A percentile compares a stretch with the other conserved stretches of the same genome.
phyloP scores from a whole-genome alignment of 1,140 invertebrate genomes.

The Nixonia krombeini region DNA sequence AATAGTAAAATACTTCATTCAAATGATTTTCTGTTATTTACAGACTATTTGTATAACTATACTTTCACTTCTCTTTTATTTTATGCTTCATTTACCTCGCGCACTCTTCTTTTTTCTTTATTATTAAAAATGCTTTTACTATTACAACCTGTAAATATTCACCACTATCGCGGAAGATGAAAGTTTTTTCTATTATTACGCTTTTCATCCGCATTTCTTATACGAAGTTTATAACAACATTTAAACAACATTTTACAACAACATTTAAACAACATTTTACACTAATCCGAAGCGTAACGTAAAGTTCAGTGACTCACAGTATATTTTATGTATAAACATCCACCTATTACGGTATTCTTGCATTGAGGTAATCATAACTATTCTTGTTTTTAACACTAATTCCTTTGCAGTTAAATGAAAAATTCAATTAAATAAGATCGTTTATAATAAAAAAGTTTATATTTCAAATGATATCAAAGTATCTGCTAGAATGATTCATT shows the following conservation, averaged over 20 bases:
- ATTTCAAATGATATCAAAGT: background rate
- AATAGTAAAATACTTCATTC: too few species aligned
- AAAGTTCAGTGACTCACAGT: background rate
- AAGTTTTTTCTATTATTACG: too few species aligned
- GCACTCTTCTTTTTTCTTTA: too few species aligned
- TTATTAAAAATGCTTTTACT: too few species aligned
- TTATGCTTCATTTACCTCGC: too few species aligned
- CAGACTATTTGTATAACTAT: background rate
- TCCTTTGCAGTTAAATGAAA: too few species aligned
- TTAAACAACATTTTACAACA: background rate
- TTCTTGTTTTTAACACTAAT: background rate
- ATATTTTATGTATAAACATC: background rate
- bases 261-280: background rate
- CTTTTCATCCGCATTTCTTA: constrained; percentile 7
- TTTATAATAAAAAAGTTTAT: background rate
- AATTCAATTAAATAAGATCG: background rate
- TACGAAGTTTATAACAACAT: background rate
- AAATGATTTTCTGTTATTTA: background rate
- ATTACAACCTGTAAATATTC: too few species aligned
- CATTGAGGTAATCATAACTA: too few species aligned
- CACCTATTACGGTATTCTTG: too few species aligned
- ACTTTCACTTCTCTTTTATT: too few species aligned
- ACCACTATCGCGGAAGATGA: too few species aligned
- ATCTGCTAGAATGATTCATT: background rate
- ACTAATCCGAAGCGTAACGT: background rate